These are phyloP conservation scores for Polylopha cassiicola DNA, from an alignment of 2,888 invertebrate species.

Conservation along the genomic window DNA sequence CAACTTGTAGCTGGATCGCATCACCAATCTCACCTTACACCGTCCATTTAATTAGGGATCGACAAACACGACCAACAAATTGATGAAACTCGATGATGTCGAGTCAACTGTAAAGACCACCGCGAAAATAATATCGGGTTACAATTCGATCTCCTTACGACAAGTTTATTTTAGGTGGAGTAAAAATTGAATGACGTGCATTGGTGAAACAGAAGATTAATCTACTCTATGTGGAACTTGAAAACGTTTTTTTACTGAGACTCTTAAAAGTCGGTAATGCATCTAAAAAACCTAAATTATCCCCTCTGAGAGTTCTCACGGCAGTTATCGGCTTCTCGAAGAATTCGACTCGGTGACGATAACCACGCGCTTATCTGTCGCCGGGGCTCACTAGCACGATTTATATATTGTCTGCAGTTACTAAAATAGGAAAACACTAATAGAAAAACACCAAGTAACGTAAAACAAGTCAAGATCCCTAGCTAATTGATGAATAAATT, in stretches of 20 bases:
- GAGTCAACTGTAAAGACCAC: slow-evolving; percentile 35
- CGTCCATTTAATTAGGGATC: slow-evolving; percentile 28
- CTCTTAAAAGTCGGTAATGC: slow-evolving; percentile 2
- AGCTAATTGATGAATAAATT: too few relatives aligned
- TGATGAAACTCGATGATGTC: slow-evolving; percentile 32
- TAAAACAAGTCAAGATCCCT: too few relatives aligned
- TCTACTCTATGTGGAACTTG: too few relatives aligned
- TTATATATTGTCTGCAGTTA: slow-evolving; percentile 36
- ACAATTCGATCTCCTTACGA: slow-evolving; percentile 21
- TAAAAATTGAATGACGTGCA: too few relatives aligned
- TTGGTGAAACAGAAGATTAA: too few relatives aligned
- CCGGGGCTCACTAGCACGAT: slow-evolving; percentile 36
- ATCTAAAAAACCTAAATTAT: slow-evolving; percentile 44
- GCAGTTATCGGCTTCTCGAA: slow-evolving; percentile 53
- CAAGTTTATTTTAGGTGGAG: too few relatives aligned
- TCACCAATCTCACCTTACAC: slow-evolving; percentile 22
- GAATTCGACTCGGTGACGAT: slow-evolving; percentile 53
- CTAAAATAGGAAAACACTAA: slow-evolving; percentile 1
- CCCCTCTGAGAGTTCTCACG: slow-evolving; percentile 54
- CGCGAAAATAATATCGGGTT: slow-evolving; percentile 32
- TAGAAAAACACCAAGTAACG: too few relatives aligned
- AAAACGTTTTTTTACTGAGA: too few relatives aligned
- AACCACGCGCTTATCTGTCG: slow-evolving; percentile 63
- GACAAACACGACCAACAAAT: slow-evolving; percentile 26
- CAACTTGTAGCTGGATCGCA: too few relatives aligned